Evolutionary conservation across 2,797 vertebrate species (phyloP), one percentile per base, ranked within the genome.

Genomic region (Sylvilagus floridanus): DNA sequence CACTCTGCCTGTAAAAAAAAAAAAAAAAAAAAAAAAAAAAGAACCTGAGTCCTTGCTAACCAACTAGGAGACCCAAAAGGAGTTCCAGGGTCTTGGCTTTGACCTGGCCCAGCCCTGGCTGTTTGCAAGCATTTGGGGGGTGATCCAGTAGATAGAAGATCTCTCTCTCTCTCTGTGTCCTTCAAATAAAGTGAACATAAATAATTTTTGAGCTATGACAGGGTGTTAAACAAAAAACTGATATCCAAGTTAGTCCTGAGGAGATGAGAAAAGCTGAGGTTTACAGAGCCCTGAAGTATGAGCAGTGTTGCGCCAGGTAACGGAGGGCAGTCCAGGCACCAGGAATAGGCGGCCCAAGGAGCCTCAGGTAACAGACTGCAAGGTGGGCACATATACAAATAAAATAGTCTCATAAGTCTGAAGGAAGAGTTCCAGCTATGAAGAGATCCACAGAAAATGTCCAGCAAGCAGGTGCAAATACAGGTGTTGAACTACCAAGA

Each of bases 391-490:
- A 83, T 84, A 35, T 66, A 82, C 54, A 83, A 66, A 78, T 4
- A 81, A 83, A 66, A 78, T 4, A 84, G 62, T 84, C 28, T 54
- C 81, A 9, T 79, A 91, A 71, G 50, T 88, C 88, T 84, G 66
- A 95, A 86, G 11, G 65, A 94, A 90, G 50, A 73, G 26, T 28
- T 88, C 78, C 62, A 86, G 86, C 86, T 73, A 77, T 0, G 13
- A 17, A 90, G 54, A 81, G 37, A 88, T 1, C 62, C 78, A 82
- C 7, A 72, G 24, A n/a, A 91, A 92, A 91, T 73, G 85, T 79
- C 75, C 82, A 84, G 76, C 54, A 93, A 35, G 69, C n/a, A 82
- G 16, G 75, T 17, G 65, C 88, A 84, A 95, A 93, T 69, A 19
- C 57, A 90, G 75, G 35, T 81, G 87, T 50, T 62, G n/a, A 86